Base-by-base conservation (phyloP, 2,888 invertebrate species). In the Polydesmus complanatus region DNA sequence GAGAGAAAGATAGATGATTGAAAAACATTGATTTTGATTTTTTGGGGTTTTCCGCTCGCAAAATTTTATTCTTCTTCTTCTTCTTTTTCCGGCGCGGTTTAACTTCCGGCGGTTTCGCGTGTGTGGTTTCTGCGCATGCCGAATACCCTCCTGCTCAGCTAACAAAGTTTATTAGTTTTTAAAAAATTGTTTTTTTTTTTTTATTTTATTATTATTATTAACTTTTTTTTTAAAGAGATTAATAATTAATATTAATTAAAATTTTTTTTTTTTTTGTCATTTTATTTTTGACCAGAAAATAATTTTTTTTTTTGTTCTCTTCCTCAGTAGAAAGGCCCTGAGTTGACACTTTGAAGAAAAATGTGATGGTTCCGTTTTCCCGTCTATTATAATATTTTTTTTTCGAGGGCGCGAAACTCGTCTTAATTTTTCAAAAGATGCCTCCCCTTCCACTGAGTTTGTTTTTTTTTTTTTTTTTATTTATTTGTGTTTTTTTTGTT, bases 321-420 rank as follows among this genome's bases (percentile, higher is more conserved):
- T n/a, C n/a, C 61, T 58, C 58, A 52, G 53, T 61, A 61, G 23
- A 61, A 61, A 61, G 61, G 57, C 61, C 61, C 61, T 61, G 61
- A 61, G 61, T 61, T 61, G 58, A 61, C 52, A 61, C 25, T 56
- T 56, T 25, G 37, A 37, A 37, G 37, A 37, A 14, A 37, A 37
- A 37, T 8, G 5, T 37, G 37, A 8, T 37, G 37, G 37, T 37
- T 37, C 37, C 5, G 37, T 37, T 37, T 37, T 37, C 14, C 14
- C 14, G n/a, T n/a, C n/a, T n/a, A n/a, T n/a, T n/a, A n/a, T n/a
- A n/a, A n/a, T n/a, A n/a, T n/a, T n/a, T n/a, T n/a, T n/a, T n/a
- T n/a, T n/a, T 8, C 37, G 37, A 8, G 14, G 37, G 5, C 37
- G 14, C 37, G 14, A 37, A 37, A 37, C 14, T 37, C 37, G 37